Conservation (phyloP, 2,888 invertebrate genomes). For the Yponomeuta cagnagella region DNA sequence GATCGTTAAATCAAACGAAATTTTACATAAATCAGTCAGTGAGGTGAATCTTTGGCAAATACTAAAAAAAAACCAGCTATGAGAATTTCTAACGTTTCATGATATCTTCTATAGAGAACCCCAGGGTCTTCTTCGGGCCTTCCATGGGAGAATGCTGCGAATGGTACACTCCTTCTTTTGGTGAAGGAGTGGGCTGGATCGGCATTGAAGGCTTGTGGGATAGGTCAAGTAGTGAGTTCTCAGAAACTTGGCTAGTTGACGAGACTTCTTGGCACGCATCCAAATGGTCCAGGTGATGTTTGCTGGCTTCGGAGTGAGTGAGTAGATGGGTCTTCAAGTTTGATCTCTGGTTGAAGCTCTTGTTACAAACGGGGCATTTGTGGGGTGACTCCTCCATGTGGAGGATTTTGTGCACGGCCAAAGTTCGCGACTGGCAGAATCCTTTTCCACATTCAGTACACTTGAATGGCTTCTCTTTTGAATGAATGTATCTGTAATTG, state of each 20-base stretch:
- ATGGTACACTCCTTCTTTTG: constrained; percentile 33
- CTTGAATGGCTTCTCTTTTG: constrained; percentile 98
- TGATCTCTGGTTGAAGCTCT: constrained; percentile 94
- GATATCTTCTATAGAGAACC: constrained; percentile 92
- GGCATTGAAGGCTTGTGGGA: constrained; percentile 70
- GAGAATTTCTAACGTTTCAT: constrained; percentile 82
- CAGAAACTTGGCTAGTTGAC: constrained; percentile 64
- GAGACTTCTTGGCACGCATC: constrained; percentile 72
- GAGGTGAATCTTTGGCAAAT: constrained; percentile 25
- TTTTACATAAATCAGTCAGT: constrained; percentile 31
- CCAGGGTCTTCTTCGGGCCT: constrained; percentile 71
- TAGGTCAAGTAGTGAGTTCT: constrained; percentile 71
- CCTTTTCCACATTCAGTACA: constrained; percentile 98
- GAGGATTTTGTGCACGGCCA: constrained; percentile 96
- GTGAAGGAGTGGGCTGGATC: constrained; percentile 41
- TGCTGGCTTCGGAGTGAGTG: constrained; percentile 85
- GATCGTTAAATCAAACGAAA: constrained; percentile 14
- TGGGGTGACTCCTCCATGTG: constrained; percentile 96
- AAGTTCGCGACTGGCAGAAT: constrained; percentile 96
- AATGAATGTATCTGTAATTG: constrained; percentile 93
- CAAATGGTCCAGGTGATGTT: constrained; percentile 65
- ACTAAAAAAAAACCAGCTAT: neutral
- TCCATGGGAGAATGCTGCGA: constrained; percentile 58
- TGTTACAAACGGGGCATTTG: constrained; percentile 91
- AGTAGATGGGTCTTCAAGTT: constrained; percentile 93